Conservation (phyloP, 2,888 invertebrate genomes). For the Gortyna flavago region DNA sequence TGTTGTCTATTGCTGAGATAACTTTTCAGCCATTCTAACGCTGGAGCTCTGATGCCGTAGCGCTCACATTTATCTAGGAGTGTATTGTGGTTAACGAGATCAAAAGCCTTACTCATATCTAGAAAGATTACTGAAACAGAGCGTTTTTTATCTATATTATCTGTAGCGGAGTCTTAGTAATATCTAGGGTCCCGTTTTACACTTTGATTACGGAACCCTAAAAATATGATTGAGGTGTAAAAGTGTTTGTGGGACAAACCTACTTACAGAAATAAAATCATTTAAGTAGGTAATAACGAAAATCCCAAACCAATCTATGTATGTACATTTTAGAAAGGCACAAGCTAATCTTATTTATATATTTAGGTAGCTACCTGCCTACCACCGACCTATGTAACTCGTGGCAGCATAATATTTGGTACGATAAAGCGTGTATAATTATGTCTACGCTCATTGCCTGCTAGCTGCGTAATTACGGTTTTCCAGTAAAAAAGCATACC, state of each 20-base stretch:
- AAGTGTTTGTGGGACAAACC: neutral
- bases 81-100: no score
- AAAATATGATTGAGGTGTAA: neutral
- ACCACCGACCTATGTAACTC: neutral
- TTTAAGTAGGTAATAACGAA: neutral
- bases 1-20: no score
- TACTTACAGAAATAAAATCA: neutral
- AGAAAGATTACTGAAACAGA: no score
- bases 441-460: constrained; percentile 19
- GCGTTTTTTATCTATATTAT: no score
- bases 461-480: constrained; percentile 42
- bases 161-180: no score
- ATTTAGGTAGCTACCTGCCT: neutral
- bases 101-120: no score
- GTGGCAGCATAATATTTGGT: constrained; percentile 13
- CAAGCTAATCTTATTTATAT: neutral
- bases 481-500: constrained; percentile 48
- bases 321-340: neutral
- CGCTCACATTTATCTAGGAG: no score
- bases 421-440: constrained; percentile 35
- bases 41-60: no score
- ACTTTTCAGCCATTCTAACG: no score
- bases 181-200: no score
- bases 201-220: no score
- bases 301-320: neutral